phyloP scores from a whole-genome alignment of 2,888 invertebrate species.

The Epinotia bilunana region DNA sequence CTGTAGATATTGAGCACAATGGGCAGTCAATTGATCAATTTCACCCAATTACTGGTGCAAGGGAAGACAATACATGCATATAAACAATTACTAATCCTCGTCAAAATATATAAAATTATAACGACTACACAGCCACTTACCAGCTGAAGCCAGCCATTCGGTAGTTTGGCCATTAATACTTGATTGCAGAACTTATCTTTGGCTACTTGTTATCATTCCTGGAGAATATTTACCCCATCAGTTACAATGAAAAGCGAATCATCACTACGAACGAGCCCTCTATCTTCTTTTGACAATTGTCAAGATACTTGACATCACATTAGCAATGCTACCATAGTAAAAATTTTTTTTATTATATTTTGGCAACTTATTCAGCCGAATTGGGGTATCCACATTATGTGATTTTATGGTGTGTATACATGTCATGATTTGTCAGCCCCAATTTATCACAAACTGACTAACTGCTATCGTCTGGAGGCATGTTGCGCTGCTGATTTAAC shows the following conservation, averaged over 20 bases:
- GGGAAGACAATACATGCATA: conserved; percentile 66
- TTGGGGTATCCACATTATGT: too few relatives aligned
- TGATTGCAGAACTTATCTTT: conserved; percentile 47
- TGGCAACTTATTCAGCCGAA: not conserved
- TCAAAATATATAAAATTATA: conserved; percentile 44
- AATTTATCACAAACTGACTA: too few relatives aligned
- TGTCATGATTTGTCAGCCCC: too few relatives aligned
- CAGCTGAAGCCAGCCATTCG: conserved; percentile 86
- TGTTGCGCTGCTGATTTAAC: too few relatives aligned
- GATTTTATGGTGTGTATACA: too few relatives aligned
- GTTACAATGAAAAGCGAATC: conserved; percentile 54
- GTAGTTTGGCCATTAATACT: conserved; percentile 79
- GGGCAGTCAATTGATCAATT: conserved; percentile 68
- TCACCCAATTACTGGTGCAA: conserved; percentile 66
- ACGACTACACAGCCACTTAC: conserved; percentile 63
- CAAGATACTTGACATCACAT: conserved; percentile 26
- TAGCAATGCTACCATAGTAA: not conserved
- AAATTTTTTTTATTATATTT: not conserved
- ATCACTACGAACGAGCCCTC: conserved; percentile 41
- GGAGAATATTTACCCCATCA: conserved; percentile 50
- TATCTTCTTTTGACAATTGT: conserved; percentile 39
- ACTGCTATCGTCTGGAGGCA: too few relatives aligned
- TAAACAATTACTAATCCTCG: conserved; percentile 65
- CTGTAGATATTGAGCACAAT: conserved; percentile 52
- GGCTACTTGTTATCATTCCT: conserved; percentile 62